A percentile compares a stretch with the other conserved stretches of the same genome.
These are phyloP conservation scores for Pseudomugil tenellus DNA, from an alignment of 2,797 vertebrate species.

Conservation along the genomic window DNA sequence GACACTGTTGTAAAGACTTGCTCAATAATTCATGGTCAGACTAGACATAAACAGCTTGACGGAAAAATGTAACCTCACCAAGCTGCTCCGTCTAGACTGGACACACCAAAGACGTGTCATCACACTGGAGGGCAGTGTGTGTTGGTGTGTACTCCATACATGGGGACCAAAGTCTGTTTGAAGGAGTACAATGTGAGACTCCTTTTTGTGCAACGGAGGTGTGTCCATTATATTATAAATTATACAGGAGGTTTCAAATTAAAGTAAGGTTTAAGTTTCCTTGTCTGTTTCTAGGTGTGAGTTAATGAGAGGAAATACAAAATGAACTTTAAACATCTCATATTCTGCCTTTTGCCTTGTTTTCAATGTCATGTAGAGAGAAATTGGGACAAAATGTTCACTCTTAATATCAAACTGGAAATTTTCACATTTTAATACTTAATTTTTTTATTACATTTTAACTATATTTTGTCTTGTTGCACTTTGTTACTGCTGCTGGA, in stretches of 20 bases:
- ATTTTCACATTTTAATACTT: neutral
- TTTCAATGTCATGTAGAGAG: too few species aligned
- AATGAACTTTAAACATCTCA: neutral
- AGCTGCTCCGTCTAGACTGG: conserved; percentile 46
- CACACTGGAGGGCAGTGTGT: conserved; percentile 1
- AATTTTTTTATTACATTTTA: neutral
- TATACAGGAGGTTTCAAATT: neutral
- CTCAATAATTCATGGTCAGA: conserved; percentile 78
- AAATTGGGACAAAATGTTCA: conserved; percentile 10
- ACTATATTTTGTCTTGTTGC: neutral
- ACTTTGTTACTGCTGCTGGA: neutral
- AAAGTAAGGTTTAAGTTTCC: neutral
- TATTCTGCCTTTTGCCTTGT: neutral
- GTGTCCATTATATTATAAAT: neutral
- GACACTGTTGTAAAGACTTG: conserved; percentile 56
- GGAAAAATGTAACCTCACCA: conserved; percentile 74
- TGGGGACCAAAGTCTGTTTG: conserved; percentile 3
- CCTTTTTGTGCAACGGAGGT: neutral
- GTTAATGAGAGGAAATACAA: conserved; percentile 4
- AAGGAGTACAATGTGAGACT: neutral
- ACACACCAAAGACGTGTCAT: conserved; percentile 29
- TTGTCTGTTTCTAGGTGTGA: neutral
- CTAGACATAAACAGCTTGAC: conserved; percentile 60
- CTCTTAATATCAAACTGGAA: neutral
- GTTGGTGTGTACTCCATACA: conserved; percentile 7